Base-by-base conservation (phyloP, 2,113 vertebrate genomes). In the Pycnonotus jocosus region DNA sequence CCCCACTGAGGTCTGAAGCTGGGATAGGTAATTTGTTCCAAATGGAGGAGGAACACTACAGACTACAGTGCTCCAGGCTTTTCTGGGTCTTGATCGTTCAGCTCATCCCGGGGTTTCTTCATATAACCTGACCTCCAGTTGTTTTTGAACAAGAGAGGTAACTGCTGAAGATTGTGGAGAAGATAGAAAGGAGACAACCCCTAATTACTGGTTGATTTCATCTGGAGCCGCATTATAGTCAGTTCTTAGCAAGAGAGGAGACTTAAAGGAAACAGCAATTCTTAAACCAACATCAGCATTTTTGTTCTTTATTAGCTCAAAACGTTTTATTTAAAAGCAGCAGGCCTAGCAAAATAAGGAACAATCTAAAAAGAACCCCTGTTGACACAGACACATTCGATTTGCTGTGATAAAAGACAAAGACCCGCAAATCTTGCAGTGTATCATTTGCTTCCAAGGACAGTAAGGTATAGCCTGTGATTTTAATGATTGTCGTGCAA, bases 401-500 rank as follows among this genome's bases (percentile, higher is more conserved):
- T 89, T 93, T 95, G n/a, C 58, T 93, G 85, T 88, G 78, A 96
- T 96, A 92, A 94, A 97, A 96, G 76, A 97, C 74, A 86, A 94
- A 89, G 90, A 95, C 72, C 77, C 22, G 2, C 62, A 58, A 8
- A 72, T 60, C 83, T 56, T 81, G 66, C 44, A 90, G 48, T 66
- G 0, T 97, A 38, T 95, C 93, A 97, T 97, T 97, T 97, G 86
- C 92, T 93, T 94, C 76, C 70, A 64, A 94, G 81, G 78, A 96
- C 84, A 92, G 78, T 73, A 94, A 91, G 88, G 76, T 81, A 82
- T 58, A 96, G 62, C 72, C 92, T 97, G 10, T 97, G 92, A 96
- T 97, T 97, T 96, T 96, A 97, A 97, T 96, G 90, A 95, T 94
- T 97, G 91, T 85, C 79, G 91, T 91, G 87, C 80, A 97, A 66